Evolutionary conservation across 1,140 invertebrate species (phyloP).

Genomic region (Hycleus phaleratus): DNA sequence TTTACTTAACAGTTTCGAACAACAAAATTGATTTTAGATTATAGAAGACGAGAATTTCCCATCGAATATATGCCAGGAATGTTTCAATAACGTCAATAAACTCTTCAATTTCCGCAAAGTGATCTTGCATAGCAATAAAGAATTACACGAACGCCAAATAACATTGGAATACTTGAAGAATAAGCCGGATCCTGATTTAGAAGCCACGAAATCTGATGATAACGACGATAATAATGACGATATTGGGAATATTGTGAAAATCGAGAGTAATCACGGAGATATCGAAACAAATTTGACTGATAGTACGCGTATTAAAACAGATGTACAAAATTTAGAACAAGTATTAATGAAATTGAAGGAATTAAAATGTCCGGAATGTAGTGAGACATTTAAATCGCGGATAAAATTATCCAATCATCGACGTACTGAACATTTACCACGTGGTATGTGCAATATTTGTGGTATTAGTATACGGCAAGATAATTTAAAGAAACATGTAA

Average conservation of each 20-base stretch:
- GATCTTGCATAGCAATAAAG: slow-evolving; percentile 26
- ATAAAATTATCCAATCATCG: slow-evolving; percentile 29
- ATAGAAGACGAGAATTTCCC: slow-evolving; percentile 17
- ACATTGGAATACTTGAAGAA: slow-evolving; percentile 12
- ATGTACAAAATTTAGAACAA: background rate
- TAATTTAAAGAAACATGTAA: slow-evolving; percentile 29
- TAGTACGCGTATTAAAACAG: too few relatives aligned
- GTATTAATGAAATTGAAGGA: slow-evolving; percentile 14
- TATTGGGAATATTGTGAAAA: background rate
- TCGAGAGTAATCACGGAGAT: background rate
- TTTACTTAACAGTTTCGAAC: background rate
- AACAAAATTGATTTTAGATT: slow-evolving; percentile 21
- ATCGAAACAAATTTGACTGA: slow-evolving; percentile 3
- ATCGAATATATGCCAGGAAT: slow-evolving; percentile 28
- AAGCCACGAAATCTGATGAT: slow-evolving; percentile 1
- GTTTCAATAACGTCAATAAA: slow-evolving; percentile 25
- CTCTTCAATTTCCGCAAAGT: slow-evolving; percentile 31
- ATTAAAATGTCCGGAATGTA: slow-evolving; percentile 25
- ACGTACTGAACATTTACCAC: slow-evolving; percentile 24
- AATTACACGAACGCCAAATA: slow-evolving; percentile 21
- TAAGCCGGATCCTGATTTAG: background rate
- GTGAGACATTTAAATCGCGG: slow-evolving; percentile 23
- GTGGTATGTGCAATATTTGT: slow-evolving; percentile 31
- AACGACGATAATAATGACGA: slow-evolving; percentile 5
- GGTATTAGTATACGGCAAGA: slow-evolving; percentile 27